Base-by-base conservation (phyloP, 2,113 vertebrate genomes). In the Xyliphius kryptos region DNA sequence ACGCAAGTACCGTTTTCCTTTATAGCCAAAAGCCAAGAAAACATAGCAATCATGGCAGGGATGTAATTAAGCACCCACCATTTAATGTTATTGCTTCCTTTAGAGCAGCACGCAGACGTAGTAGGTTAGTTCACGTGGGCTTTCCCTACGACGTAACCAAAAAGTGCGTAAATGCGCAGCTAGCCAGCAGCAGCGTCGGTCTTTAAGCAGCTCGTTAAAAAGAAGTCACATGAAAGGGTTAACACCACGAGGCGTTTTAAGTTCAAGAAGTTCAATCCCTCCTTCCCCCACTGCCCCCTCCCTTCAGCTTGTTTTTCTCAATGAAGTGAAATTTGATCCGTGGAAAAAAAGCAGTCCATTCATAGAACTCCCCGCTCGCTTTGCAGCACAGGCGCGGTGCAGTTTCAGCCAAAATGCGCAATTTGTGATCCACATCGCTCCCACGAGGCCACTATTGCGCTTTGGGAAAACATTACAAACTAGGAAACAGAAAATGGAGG, bases 321-420 rank as follows among this genome's bases (percentile, higher is more conserved):
- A 85, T 87, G 84, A 80, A 87, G 73, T 85, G 85, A 81, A 87
- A 87, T 76, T 71, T 73, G 83, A 88, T 79, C 78, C 21, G 32
- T 37, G 36, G 15, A 12, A 55, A 37, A 9, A 56, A 13, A 10
- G 54, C 49, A 43, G 56, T 67, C 78, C 84, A 82, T 81, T 83
- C 77, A 85, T 53, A 81, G 74, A 82, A 73, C 21, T 51, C 67
- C 43, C 58, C 13, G 37, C 56, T 49, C 32, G 38, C 38, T 26
- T 5, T 20, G 51, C 57, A 54, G 20, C 57, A 26, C 26, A 49
- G 55, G 43, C 37, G 43, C 50, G 17, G 38, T 17, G 41, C 40
- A 26, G n/a, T 60, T 14, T 14, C 1, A 37, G 9, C 38, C 12
- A n/a, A n/a, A 21, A 21, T 15, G 14, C 43, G 14, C 14, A n/a